Conservation (phyloP, 1,140 invertebrate genomes). For the Drosophila ananassae region DNA sequence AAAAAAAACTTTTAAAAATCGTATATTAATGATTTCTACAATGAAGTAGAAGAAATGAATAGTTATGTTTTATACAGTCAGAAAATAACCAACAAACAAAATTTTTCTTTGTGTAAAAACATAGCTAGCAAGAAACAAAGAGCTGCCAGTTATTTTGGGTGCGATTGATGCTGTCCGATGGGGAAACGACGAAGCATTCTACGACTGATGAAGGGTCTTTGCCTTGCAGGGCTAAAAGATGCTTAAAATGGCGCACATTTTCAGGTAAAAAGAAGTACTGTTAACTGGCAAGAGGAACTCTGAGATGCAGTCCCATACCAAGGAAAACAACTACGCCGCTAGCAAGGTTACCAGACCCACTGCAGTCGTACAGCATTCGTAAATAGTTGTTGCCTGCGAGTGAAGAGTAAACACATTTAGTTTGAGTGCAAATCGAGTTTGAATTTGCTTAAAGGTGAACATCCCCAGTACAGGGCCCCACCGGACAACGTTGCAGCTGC, state of each 20-base stretch:
- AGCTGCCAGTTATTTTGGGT: constrained; percentile 50
- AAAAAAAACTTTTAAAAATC: no score
- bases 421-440: constrained; percentile 79
- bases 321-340: constrained; percentile 54
- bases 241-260: constrained; percentile 64
- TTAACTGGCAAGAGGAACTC: constrained; percentile 1
- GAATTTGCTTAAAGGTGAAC: constrained; percentile 70
- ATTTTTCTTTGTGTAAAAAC: constrained; percentile 12
- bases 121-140: constrained; percentile 51
- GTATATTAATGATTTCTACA: no score
- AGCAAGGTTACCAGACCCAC: constrained; percentile 41
- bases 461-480: neutral
- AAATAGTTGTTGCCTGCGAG: constrained; percentile 74
- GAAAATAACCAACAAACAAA: no score
- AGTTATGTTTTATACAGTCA: no score
- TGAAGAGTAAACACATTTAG: constrained; percentile 77
- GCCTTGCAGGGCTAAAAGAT: constrained; percentile 48
- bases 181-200: constrained; percentile 17
- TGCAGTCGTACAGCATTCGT: constrained; percentile 46
- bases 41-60: no score
- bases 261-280: constrained; percentile 34
- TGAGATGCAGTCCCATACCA: constrained; percentile 10
- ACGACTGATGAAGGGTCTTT: constrained; percentile 34
- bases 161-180: constrained; percentile 54
- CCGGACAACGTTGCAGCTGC: neutral